Conservation (phyloP, 1,140 invertebrate species). For the Leptinotarsa lineolata region DNA sequence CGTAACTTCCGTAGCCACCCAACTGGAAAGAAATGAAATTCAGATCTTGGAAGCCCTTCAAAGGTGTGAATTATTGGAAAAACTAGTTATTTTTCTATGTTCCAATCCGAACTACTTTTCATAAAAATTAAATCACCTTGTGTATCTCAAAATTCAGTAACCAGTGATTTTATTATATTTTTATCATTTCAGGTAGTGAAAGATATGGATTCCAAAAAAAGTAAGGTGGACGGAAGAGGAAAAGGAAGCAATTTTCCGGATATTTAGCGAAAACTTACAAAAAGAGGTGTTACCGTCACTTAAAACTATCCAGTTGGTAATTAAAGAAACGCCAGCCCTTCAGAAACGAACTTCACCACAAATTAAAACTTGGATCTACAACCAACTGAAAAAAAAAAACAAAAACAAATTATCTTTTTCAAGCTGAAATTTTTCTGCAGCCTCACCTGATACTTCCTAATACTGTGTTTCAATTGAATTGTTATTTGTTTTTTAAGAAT, state of each 20-base stretch:
- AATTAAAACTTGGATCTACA: no score
- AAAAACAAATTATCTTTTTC: slow-evolving; percentile 20
- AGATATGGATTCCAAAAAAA: slow-evolving; percentile 6
- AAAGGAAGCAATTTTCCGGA: slow-evolving; percentile 19
- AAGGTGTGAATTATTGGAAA: neutral
- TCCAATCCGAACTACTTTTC: neutral
- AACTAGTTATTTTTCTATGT: slow-evolving; percentile 5
- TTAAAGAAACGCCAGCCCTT: slow-evolving; percentile 27
- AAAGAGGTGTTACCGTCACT: slow-evolving; percentile 14
- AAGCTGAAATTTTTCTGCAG: slow-evolving; percentile 6
- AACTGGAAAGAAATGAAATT: neutral
- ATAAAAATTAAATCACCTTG: neutral
- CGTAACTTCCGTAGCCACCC: no score
- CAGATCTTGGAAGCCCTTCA: slow-evolving; percentile 1
- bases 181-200: neutral
- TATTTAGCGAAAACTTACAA: slow-evolving; percentile 18
- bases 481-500: neutral
- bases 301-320: slow-evolving; percentile 14
- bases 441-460: neutral
- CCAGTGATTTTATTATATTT: slow-evolving; percentile 2
- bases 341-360: slow-evolving; percentile 27
- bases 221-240: slow-evolving; percentile 22
- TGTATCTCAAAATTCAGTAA: neutral
- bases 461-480: neutral
- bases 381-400: no score